Evolutionary conservation across 2,797 vertebrate genomes (phyloP), one percentile per base, ranked within the genome.

Genomic region (Champsocephalus esox): DNA sequence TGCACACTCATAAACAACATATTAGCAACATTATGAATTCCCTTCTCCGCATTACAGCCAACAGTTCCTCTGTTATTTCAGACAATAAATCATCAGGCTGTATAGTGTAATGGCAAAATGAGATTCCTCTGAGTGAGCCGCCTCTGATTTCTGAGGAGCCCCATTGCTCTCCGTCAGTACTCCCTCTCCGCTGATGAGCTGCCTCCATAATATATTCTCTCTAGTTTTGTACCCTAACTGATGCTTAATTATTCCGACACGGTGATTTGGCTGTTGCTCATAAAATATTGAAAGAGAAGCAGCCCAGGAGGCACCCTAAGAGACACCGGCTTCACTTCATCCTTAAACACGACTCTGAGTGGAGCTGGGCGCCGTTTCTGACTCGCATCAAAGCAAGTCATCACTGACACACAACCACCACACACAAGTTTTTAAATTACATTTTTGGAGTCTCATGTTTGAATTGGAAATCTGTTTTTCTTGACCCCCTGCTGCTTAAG

Each of bases 211-310:
- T 69, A 73, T 84, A 70, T 83, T 44, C 84, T 88, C 83, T 77
- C 79, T 86, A 85, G 81, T 86, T 86, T 86, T 90, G 82, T 81
- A 77, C 62, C 69, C 71, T 80, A 87, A 92, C 83, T 87, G 83
- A 87, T 88, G 78, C 89, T 88, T 92, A 92, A 93, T 92, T 91
- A 90, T 89, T 90, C 87, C 50, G 50, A 87, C 78, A 84, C 50
- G 12, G 75, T 81, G 79, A 88, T 87, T 88, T 86, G 70, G 75
- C 78, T 81, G 76, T 76, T 73, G 58, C 80, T 90, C 81, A 91
- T 93, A 60, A 92, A 93, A 91, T 85, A 93, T 90, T 89, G 80
- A 93, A 82, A 70, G 52, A 8, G 28, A 65, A 51, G 48, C 66
- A 12, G 70, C 84, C 79, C 67, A n/a, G 51, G 70, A 78, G 83